Evolutionary conservation across 1,140 invertebrate species (phyloP).

Genomic region (Dufourea novaeangliae): DNA sequence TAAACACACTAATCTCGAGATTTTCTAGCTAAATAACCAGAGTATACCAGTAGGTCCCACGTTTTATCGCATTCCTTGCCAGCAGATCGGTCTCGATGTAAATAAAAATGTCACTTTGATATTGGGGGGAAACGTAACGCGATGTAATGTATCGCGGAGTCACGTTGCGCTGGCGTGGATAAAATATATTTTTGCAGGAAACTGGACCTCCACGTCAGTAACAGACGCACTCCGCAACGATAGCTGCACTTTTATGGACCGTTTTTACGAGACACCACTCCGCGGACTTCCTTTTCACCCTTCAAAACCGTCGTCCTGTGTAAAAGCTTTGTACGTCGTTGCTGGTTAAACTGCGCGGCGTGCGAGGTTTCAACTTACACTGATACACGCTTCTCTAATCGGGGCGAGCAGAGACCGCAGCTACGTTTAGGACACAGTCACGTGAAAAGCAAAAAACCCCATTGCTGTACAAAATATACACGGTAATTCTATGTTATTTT

Average conservation of each 20-base stretch:
- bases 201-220: conserved; percentile 68
- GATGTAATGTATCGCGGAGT: conserved; percentile 48
- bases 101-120: conserved; percentile 58
- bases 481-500: background rate
- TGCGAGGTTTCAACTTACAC: background rate
- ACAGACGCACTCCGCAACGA: conserved; percentile 69
- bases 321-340: conserved; percentile 46
- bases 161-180: conserved; percentile 57
- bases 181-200: conserved; percentile 69
- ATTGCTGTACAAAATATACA: background rate
- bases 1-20: background rate
- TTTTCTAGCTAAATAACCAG: background rate
- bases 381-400: background rate
- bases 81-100: conserved; percentile 47
- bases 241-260: conserved; percentile 70
- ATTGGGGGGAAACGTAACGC: conserved; percentile 57
- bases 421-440: background rate
- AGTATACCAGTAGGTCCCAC: background rate
- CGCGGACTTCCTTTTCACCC: conserved; percentile 28
- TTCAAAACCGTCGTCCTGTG: conserved; percentile 46
- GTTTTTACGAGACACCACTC: conserved; percentile 69
- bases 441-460: background rate
- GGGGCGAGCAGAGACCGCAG: background rate
- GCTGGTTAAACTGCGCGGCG: conserved; percentile 20
- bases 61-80: background rate